Evolutionary conservation across 2,888 invertebrate genomes (phyloP).

Genomic region (Clostera curtula): DNA sequence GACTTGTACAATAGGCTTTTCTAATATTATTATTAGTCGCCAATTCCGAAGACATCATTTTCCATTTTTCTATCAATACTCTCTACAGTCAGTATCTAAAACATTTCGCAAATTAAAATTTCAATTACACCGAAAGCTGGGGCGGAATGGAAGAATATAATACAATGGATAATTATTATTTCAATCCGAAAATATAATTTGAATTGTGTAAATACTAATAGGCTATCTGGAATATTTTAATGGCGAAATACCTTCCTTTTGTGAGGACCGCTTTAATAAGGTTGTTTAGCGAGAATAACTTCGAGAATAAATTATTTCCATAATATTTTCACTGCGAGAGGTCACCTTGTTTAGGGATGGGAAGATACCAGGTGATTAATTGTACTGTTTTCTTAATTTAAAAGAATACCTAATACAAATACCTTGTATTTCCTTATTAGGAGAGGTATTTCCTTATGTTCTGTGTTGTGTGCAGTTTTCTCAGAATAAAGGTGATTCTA

Average conservation of each 20-base stretch:
- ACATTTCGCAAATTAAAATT: neutral
- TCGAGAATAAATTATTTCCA: neutral
- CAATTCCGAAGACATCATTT: too few relatives aligned
- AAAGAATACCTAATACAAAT: too few relatives aligned
- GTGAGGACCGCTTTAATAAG: neutral
- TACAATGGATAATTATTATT: constrained; percentile 1
- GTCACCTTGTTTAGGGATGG: too few relatives aligned
- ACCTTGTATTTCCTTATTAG: too few relatives aligned
- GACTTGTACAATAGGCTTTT: too few relatives aligned
- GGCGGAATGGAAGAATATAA: neutral
- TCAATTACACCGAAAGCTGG: neutral
- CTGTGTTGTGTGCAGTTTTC: too few relatives aligned
- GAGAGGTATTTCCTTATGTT: too few relatives aligned
- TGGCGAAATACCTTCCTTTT: constrained; percentile 1
- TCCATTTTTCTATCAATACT: neutral
- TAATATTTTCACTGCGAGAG: neutral
- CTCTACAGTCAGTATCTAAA: neutral
- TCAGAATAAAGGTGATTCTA: too few relatives aligned
- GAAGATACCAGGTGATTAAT: too few relatives aligned
- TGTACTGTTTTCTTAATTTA: too few relatives aligned
- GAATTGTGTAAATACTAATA: constrained; percentile 1
- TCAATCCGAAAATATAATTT: constrained; percentile 1
- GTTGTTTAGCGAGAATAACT: neutral
- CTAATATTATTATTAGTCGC: too few relatives aligned
- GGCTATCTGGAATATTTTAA: constrained; percentile 2